Evolutionary conservation across 2,113 vertebrate genomes (phyloP).

Genomic region (Sisor rabdophorus): DNA sequence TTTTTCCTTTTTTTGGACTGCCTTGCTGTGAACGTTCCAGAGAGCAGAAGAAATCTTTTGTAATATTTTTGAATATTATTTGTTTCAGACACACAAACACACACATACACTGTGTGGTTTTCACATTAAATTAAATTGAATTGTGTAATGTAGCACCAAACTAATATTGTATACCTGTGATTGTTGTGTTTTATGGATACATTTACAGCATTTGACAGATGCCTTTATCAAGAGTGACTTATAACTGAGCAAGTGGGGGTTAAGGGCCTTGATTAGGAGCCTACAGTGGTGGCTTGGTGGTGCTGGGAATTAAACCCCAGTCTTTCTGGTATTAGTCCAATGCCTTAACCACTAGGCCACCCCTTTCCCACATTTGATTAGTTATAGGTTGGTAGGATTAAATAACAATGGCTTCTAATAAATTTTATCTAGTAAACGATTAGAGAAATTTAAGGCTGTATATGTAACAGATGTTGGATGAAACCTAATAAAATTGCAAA

Average conservation of each 20-base stretch:
- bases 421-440: neutral
- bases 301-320: too few relatives aligned
- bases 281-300: too few relatives aligned
- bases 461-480: neutral
- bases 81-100: neutral
- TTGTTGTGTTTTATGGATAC: conserved; percentile 11
- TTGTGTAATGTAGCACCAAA: conserved; percentile 20
- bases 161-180: neutral
- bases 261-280: too few relatives aligned
- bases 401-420: conserved; percentile 8
- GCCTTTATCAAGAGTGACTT: too few relatives aligned
- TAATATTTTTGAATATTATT: conserved; percentile 37
- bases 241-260: too few relatives aligned
- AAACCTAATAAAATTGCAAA: neutral
- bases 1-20: conserved; percentile 29
- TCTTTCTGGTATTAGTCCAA: too few relatives aligned
- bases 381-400: conserved; percentile 19
- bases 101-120: neutral
- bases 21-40: conserved; percentile 37
- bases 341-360: too few relatives aligned
- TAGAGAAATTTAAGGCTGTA: neutral
- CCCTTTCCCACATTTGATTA: too few relatives aligned
- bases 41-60: conserved; percentile 24
- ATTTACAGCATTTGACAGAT: too few relatives aligned
- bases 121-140: conserved; percentile 9